These are phyloP conservation scores for Adelognathus sp. DNA, from an alignment of 2,888 invertebrate species.

Conservation along the genomic window DNA sequence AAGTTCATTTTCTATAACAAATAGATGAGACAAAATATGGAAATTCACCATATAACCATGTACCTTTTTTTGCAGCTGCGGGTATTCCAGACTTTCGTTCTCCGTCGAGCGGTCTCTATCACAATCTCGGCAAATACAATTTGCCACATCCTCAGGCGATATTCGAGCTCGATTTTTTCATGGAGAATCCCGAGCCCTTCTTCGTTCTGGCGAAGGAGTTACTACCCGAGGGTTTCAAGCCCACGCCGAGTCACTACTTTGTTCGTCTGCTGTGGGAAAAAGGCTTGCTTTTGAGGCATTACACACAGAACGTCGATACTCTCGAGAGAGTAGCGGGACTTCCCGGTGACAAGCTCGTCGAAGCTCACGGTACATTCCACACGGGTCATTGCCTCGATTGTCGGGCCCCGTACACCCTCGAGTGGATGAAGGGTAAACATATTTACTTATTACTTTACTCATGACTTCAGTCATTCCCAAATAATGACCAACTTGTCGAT, in stretches of 20 bases:
- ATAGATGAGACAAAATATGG: background rate
- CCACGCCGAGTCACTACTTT: conserved; percentile 96
- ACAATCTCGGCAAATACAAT: conserved; percentile 95
- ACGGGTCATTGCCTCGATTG: conserved; percentile 94
- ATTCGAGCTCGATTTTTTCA: conserved; percentile 94
- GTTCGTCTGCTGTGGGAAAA: conserved; percentile 92
- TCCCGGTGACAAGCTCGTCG: conserved; percentile 92
- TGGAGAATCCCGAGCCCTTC: conserved; percentile 95
- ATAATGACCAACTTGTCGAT: no score
- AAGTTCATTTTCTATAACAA: background rate
- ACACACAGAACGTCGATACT: conserved; percentile 97
- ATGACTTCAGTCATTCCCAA: no score
- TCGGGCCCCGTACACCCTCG: conserved; percentile 86
- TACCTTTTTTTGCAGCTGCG: conserved; percentile 86
- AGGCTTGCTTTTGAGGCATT: conserved; percentile 88
- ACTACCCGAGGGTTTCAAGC: conserved; percentile 93
- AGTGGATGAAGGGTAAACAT: conserved; percentile 97
- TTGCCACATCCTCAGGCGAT: conserved; percentile 95
- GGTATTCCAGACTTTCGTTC: conserved; percentile 98
- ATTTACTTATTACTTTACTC: no score
- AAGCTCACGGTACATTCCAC: conserved; percentile 97
- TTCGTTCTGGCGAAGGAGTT: conserved; percentile 95
- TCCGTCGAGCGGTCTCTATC: conserved; percentile 95
- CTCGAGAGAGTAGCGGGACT: conserved; percentile 93
- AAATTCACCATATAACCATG: background rate